Base-by-base conservation (phyloP, 53 echinoderm and acorn worm genomes). In the Pentamera pediparva region DNA sequence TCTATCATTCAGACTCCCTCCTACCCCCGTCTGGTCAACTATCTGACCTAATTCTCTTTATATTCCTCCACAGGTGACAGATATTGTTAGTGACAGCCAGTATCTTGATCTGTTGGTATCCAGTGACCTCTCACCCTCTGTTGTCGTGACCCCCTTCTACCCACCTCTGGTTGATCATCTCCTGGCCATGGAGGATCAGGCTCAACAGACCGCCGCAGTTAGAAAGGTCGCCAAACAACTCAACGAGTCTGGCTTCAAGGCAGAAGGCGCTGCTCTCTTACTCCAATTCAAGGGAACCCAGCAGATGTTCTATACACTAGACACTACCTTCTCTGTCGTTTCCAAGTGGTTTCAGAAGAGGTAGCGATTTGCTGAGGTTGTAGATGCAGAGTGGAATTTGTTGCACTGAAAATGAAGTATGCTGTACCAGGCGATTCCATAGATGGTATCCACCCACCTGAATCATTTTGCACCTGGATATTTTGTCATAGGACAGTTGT, bases 291-390 rank as follows among this genome's bases (percentile, higher is more conserved):
- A 79, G 61, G 84, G 84, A 18, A 79, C 82, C 13, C 84, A 94
- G 33, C 78, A 84, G 0, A 76, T 86, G 72, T 60, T 94, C 26
- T 70, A 84, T 37, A 94, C 95, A 1, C 63, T 94, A 41, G 90
- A 94, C 65, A 76, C 90, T 2, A 90, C 95, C 12, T 73, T 85
- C 8, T 84, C 89, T 17, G 82, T 81, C 3, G 57, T 94, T 7
- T 77, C 76, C 17, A 61, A 62, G 39, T 94, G 90, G 87, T 61
- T 94, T 37, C 87, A 85, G 56, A 94, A 93, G 61, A 89, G 35
- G 62, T 13, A 43, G 38, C 19, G 32, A 24, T 11, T 30, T 9
- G 12, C 8, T 21, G 9, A 6, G 11, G 22, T 7, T 45, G 13
- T 45, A 45, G n/a, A 45, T 45, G 1, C 47, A 45, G n/a, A 45